Base-by-base conservation (phyloP, 1,140 invertebrate genomes). In the Tetramorium parvispinum region DNA sequence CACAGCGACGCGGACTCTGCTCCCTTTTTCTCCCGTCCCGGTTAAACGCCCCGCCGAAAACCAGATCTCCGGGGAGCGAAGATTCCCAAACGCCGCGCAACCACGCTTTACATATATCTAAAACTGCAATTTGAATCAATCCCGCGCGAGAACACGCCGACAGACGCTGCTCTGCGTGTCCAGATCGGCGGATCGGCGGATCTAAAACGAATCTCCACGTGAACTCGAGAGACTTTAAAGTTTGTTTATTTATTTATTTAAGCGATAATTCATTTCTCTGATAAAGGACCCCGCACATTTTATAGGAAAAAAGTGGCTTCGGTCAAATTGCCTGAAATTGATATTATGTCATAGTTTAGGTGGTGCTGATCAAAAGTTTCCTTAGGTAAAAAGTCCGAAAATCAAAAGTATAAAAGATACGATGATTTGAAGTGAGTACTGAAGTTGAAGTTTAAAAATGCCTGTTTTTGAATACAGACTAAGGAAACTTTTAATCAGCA, bases 1-100 rank as follows among this genome's bases (percentile, higher is more conserved):
- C 93, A 91, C 91, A 81, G 24, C 87, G 93, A 90, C 92, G 91
- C 21, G 53, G 85, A 86, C 61, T 76, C 55, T 49, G 53, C 27
- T 78, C 73, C n/a, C 66, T 65, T 75, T 87, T 87, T 90, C 86
- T 78, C 63, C 51, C 55, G 57, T 87, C 82, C 77, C 24, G 59
- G 11, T 65, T 81, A 83, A 83, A 87, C 85, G 51, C 71, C 43
- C 43, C 55, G 68, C 16, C 75, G 86, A 85, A 87, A 71, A 63
- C 68, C 13, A 21, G n/a, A 27, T 18, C 49, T 13, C 43, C 32
- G 13, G 10, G 32, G 43, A 6, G 59, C 27, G 11, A 32, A 16
- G 11, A 11, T 32, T 40, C 11, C 5, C 18, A 5, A 32, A 46
- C 27, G 37, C 6, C 21, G 21, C 27, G 24, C 55, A 16, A 24